Percentiles rank a stretch among this genome's conserved stretches.
These are phyloP conservation scores for Trichopoda pennipes DNA, from an alignment of 2,888 invertebrate species.

Conservation along the genomic window DNA sequence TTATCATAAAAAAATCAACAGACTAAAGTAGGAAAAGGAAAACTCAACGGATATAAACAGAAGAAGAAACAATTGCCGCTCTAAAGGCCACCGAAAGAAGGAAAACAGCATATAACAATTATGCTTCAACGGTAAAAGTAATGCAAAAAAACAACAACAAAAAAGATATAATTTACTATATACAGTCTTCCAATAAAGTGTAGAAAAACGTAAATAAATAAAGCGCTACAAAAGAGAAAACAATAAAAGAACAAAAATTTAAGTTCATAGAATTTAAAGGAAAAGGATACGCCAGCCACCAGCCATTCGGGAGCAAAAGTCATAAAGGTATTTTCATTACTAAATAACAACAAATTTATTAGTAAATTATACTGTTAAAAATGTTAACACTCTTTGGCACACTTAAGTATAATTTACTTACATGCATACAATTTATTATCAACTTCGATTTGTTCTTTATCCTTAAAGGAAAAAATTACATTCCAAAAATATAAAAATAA, in stretches of 20 bases:
- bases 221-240: slow-evolving; percentile 27
- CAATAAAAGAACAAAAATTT: slow-evolving; percentile 36
- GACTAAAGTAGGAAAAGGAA: slow-evolving; percentile 64
- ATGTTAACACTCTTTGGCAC: neutral
- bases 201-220: slow-evolving; percentile 39
- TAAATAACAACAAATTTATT: slow-evolving; percentile 56
- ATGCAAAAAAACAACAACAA: slow-evolving; percentile 19
- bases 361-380: slow-evolving; percentile 40
- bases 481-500: no score
- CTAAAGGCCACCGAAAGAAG: slow-evolving; percentile 54
- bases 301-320: slow-evolving; percentile 52
- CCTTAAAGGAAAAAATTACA: no score
- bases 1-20: slow-evolving; percentile 57
- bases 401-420: neutral
- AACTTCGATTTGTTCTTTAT: neutral
- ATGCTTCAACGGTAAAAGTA: slow-evolving; percentile 17
- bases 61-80: slow-evolving; percentile 67
- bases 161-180: slow-evolving; percentile 14
- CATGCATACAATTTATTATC: no score
- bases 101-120: slow-evolving; percentile 45
- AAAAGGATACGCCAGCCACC: slow-evolving; percentile 70
- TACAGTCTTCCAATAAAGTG: slow-evolving; percentile 51
- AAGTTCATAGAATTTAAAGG: slow-evolving; percentile 65
- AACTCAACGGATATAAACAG: slow-evolving; percentile 66
- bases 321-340: slow-evolving; percentile 57